phyloP scores from a whole-genome alignment of 92 coral and sea anemone genomes.

The Umimayanthus kanabou region DNA sequence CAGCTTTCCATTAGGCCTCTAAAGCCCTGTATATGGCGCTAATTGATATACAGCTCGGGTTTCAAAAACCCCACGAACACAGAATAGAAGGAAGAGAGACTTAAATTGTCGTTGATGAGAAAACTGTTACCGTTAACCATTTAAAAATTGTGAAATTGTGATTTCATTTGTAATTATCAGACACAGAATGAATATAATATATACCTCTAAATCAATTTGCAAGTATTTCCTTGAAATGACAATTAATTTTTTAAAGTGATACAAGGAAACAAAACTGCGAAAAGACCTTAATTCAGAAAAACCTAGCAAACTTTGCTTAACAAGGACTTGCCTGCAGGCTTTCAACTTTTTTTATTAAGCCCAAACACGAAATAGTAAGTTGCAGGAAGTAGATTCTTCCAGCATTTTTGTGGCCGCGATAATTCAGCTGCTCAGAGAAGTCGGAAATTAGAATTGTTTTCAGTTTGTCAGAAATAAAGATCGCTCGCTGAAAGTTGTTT shows the following conservation, averaged over 20 bases:
- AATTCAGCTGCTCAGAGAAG: background rate
- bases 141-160: conserved; percentile 18
- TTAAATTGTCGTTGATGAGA: background rate
- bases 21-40: background rate
- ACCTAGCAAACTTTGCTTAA: background rate
- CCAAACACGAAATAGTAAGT: background rate
- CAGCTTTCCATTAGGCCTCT: background rate
- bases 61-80: background rate
- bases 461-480: conserved; percentile 5
- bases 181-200: conserved; percentile 14
- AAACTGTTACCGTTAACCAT: background rate
- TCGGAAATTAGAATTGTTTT: background rate
- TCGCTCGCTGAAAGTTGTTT: conserved; percentile 17
- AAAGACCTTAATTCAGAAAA: background rate
- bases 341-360: background rate
- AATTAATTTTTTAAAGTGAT: conserved; percentile 35
- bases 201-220: conserved; percentile 14
- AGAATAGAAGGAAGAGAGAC: background rate
- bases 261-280: background rate
- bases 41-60: conserved; percentile 13
- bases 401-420: background rate
- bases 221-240: conserved; percentile 40
- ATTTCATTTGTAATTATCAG: conserved; percentile 32
- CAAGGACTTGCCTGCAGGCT: background rate
- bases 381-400: background rate